Percentiles rank a stretch among this genome's conserved stretches.
These are phyloP conservation scores for Hoplostethus atlanticus DNA, from an alignment of 2,797 vertebrate species.

Conservation along the genomic window DNA sequence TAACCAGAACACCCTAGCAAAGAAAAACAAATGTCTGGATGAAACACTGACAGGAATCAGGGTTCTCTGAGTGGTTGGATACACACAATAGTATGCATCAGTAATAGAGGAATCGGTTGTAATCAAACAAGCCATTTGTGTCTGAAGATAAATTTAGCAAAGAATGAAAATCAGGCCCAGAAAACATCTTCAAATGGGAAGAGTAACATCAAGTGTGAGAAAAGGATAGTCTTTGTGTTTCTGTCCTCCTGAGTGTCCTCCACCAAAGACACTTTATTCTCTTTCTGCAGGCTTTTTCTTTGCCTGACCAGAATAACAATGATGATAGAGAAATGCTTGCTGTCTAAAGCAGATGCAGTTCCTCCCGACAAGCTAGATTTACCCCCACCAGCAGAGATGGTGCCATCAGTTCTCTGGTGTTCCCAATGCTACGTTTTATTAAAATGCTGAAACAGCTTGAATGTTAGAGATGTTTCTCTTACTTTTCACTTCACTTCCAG, in stretches of 20 bases:
- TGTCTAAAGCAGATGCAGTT: slow-evolving; percentile 52
- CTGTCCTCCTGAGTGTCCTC: slow-evolving; percentile 46
- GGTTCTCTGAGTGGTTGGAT: no score
- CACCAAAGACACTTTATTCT: slow-evolving; percentile 56
- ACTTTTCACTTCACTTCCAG: slow-evolving; percentile 10
- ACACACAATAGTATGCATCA: no score
- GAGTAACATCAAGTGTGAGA: slow-evolving; percentile 14
- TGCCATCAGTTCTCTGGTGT: slow-evolving; percentile 38
- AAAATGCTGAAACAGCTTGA: slow-evolving; percentile 20
- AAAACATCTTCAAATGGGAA: neutral
- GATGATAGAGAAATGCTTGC: slow-evolving; percentile 49
- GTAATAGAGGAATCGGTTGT: neutral
- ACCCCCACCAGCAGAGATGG: slow-evolving; percentile 59
- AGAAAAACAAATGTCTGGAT: no score
- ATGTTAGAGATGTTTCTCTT: slow-evolving; percentile 11
- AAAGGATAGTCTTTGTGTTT: slow-evolving; percentile 19
- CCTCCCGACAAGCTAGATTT: slow-evolving; percentile 55
- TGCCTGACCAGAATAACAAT: slow-evolving; percentile 79
- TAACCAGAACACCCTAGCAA: no score
- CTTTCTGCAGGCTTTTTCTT: slow-evolving; percentile 58
- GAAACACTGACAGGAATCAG: no score
- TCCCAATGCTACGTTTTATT: slow-evolving; percentile 1
- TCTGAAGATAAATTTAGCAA: neutral
- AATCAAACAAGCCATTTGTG: neutral
- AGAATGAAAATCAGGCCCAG: neutral